Percentiles rank a stretch among this genome's conserved stretches.
phyloP scores from a whole-genome alignment of 2,113 vertebrate species.

The Hydropotes inermis region DNA sequence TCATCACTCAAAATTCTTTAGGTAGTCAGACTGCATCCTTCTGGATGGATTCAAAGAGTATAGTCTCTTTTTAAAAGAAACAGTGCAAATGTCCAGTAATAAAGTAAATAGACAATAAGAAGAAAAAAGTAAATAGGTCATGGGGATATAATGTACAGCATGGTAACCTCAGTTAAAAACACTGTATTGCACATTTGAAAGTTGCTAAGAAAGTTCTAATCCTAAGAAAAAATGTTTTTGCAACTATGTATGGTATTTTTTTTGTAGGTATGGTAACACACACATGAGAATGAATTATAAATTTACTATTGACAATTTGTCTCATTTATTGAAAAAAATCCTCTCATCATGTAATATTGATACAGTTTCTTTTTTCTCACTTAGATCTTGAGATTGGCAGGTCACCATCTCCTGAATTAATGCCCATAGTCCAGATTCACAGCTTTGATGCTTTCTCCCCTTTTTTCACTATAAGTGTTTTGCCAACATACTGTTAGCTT shows the following conservation, averaged over 20 bases:
- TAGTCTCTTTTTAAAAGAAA: conserved; percentile 13
- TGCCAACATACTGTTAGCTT: neutral
- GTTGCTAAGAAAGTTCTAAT: neutral
- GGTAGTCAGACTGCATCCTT: neutral
- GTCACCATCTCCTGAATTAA: neutral
- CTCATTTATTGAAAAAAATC: neutral
- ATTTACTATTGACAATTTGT: neutral
- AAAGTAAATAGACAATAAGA: neutral
- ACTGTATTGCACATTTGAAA: neutral
- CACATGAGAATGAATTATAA: neutral
- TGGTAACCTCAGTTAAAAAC: neutral
- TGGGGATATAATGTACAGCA: neutral
- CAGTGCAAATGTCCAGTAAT: neutral
- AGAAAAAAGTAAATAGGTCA: neutral
- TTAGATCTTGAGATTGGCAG: neutral
- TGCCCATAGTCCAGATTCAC: neutral
- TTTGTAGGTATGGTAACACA: neutral
- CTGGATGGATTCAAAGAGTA: neutral
- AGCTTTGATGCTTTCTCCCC: neutral
- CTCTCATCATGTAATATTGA: neutral
- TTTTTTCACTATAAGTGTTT: neutral
- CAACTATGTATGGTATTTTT: neutral
- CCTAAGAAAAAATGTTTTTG: neutral
- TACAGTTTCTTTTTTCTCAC: neutral
- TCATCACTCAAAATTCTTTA: neutral